A percentile compares a stretch with the other conserved stretches of the same genome.
Conservation (phyloP, 2,888 invertebrate genomes). For the Strigamia crassipes region DNA sequence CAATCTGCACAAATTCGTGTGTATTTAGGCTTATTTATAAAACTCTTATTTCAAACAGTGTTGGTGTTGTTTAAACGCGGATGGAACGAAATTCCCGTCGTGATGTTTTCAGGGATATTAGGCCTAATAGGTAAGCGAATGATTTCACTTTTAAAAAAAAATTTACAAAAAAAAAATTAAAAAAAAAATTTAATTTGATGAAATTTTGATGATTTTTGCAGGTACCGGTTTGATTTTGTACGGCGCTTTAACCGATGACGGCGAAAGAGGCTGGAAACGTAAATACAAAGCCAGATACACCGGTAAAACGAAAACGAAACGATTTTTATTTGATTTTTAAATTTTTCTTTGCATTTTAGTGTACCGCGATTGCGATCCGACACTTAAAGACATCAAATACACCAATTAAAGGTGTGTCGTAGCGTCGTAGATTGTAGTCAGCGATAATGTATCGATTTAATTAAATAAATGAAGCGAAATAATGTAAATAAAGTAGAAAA, state of each 20-base stretch:
- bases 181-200: no score
- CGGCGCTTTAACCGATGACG: neutral
- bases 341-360: neutral
- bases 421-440: neutral
- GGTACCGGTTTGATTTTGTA: neutral
- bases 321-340: neutral
- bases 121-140: neutral
- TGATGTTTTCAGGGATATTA: neutral
- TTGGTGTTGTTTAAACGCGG: neutral
- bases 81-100: neutral
- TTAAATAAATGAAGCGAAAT: no score
- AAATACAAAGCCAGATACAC: neutral
- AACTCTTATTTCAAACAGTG: neutral
- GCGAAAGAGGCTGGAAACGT: neutral
- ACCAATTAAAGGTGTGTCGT: neutral
- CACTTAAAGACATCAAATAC: neutral
- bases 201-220: neutral
- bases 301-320: neutral
- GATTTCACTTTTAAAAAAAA: no score
- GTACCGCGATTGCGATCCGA: slow-evolving; percentile 3
- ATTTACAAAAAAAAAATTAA: no score
- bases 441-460: neutral
- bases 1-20: neutral
- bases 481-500: no score
- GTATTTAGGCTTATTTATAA: neutral